Conservation (phyloP, 2,113 vertebrate genomes). For the Thymallus thymallus region DNA sequence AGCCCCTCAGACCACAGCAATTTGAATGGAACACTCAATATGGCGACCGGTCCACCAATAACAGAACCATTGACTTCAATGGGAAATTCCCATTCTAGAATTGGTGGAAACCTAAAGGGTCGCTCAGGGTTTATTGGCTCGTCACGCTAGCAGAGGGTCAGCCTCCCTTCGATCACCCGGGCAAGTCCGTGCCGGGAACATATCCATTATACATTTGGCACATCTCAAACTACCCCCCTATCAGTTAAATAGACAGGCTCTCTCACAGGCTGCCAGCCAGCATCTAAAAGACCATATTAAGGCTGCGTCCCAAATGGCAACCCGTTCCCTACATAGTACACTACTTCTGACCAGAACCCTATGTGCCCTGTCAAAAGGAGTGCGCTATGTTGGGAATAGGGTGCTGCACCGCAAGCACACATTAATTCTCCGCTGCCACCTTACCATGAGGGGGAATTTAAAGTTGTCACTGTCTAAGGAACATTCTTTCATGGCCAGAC, state of each 20-base stretch:
- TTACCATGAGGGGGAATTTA: constrained; percentile 98
- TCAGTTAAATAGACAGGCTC: constrained; percentile 5
- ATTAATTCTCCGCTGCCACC: constrained; percentile 13
- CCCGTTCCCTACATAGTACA: too few species aligned
- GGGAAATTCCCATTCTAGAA: too few species aligned
- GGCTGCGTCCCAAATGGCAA: background rate
- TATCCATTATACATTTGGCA: background rate
- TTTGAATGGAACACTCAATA: too few species aligned
- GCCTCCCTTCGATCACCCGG: background rate
- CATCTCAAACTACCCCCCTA: background rate
- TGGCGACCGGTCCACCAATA: too few species aligned
- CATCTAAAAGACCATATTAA: constrained; percentile 8
- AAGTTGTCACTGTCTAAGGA: constrained; percentile 98
- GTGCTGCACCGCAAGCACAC: too few species aligned
- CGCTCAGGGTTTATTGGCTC: background rate
- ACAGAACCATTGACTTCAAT: too few species aligned
- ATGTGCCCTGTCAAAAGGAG: too few species aligned
- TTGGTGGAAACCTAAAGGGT: too few species aligned
- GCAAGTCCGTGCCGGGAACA: too few species aligned
- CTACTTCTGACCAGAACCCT: too few species aligned
- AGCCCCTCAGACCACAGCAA: background rate
- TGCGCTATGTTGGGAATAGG: too few species aligned
- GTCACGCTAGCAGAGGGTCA: background rate
- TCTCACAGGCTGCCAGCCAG: background rate
- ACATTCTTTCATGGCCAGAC: constrained; percentile 92